Evolutionary conservation across 2,797 vertebrate genomes (phyloP).

Genomic region (Sarcophilus harrisii): DNA sequence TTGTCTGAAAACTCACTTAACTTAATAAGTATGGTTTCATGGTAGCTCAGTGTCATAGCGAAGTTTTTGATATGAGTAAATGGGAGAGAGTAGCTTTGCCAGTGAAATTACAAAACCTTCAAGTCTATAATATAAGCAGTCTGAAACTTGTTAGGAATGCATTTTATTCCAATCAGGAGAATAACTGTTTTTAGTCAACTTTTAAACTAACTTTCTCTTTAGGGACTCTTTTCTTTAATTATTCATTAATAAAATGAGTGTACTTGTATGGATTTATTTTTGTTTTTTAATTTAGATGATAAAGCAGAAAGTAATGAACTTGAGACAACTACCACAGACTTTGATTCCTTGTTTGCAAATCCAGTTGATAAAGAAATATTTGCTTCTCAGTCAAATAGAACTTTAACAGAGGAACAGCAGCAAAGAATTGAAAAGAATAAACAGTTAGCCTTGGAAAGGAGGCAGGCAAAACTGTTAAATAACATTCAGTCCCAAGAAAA

Average conservation of each 20-base stretch:
- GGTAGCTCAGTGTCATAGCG: background rate
- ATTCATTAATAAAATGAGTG: background rate
- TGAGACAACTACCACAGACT: constrained; percentile 53
- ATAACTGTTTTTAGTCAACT: background rate
- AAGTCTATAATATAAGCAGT: background rate
- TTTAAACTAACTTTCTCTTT: constrained; percentile 33
- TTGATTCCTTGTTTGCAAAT: constrained; percentile 25
- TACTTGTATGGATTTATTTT: constrained; percentile 27
- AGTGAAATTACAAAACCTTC: background rate
- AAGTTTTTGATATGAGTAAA: background rate
- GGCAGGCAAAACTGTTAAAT: constrained; percentile 88
- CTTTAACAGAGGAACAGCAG: constrained; percentile 91
- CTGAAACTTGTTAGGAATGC: background rate
- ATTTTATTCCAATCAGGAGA: background rate
- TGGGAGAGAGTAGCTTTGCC: background rate
- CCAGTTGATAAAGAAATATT: constrained; percentile 72
- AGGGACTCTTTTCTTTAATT: background rate
- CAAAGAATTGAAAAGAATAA: constrained; percentile 91
- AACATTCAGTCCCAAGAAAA: constrained; percentile 73
- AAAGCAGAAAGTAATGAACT: constrained; percentile 57
- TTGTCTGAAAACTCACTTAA: background rate
- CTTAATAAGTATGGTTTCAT: background rate
- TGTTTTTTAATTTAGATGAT: constrained; percentile 72
- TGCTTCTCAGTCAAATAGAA: constrained; percentile 58
- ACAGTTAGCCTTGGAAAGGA: constrained; percentile 91